phyloP scores from a whole-genome alignment of 2,113 vertebrate species.

The Grammatotria lemairii region DNA sequence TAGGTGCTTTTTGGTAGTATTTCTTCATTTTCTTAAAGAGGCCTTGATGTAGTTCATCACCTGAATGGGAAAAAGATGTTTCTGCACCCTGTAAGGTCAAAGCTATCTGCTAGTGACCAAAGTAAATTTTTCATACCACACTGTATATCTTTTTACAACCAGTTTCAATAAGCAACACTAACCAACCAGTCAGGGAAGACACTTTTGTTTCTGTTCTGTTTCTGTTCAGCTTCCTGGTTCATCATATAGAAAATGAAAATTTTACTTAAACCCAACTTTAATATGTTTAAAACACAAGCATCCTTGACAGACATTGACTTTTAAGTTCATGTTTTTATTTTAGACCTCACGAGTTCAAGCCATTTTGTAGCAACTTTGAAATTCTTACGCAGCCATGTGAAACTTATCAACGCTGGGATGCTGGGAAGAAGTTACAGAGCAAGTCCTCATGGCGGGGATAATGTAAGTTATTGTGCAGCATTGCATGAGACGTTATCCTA shows the following conservation, averaged over 20 bases:
- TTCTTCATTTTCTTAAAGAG: neutral
- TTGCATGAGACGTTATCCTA: constrained; percentile 39
- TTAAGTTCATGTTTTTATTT: neutral
- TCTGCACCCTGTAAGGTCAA: neutral
- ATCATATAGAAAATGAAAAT: accelerated
- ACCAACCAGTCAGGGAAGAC: neutral
- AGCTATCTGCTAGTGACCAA: neutral
- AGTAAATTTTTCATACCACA: neutral
- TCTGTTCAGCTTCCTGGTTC: neutral
- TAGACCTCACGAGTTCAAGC: neutral
- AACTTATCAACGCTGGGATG: neutral
- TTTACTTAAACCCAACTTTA: neutral
- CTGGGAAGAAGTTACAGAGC: neutral
- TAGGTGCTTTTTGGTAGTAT: neutral
- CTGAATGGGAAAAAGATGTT: neutral
- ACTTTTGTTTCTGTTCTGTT: neutral
- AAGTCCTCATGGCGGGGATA: neutral
- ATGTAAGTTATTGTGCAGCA: constrained; percentile 42
- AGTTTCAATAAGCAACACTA: neutral
- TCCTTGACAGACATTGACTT: neutral
- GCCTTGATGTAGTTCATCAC: neutral
- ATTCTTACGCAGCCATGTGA: neutral
- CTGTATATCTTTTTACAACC: neutral
- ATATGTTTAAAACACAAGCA: neutral
- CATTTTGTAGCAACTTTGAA: neutral